Evolutionary conservation across 2,113 vertebrate genomes (phyloP).

Genomic region (Grus americana): DNA sequence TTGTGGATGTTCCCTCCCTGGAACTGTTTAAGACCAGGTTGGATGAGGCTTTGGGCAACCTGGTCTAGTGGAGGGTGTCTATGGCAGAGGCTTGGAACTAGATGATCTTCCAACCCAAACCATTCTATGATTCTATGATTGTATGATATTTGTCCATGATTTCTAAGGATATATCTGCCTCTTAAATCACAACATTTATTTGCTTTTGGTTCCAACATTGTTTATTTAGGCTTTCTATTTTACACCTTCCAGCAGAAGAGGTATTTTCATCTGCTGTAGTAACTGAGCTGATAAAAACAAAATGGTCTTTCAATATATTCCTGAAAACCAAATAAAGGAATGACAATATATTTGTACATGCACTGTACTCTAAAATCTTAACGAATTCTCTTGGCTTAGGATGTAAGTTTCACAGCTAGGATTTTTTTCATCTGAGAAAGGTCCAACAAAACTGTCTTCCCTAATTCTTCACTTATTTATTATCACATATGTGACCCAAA

Average conservation of each 20-base stretch:
- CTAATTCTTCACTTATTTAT: not conserved
- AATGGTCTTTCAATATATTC: not conserved
- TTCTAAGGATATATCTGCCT: not conserved
- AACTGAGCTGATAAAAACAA: not conserved
- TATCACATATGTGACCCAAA: not conserved
- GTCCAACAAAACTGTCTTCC: not conserved
- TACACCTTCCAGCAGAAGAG: not conserved
- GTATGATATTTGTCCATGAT: not conserved
- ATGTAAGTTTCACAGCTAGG: not conserved
- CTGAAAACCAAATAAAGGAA: not conserved
- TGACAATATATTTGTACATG: not conserved
- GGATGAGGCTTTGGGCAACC: no score
- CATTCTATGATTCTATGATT: no score
- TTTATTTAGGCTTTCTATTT: accelerated
- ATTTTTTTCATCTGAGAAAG: not conserved
- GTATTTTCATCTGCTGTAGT: not conserved
- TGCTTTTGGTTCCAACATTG: not conserved
- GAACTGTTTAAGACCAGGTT: no score
- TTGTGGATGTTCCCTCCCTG: no score
- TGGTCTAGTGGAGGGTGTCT: no score
- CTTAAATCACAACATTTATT: not conserved
- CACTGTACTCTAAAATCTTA: not conserved
- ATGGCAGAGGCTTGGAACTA: no score
- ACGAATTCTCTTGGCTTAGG: not conserved
- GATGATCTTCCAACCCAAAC: no score